Evolutionary conservation across 2,797 vertebrate genomes (phyloP).

Genomic region (Protosalanx chinensis): DNA sequence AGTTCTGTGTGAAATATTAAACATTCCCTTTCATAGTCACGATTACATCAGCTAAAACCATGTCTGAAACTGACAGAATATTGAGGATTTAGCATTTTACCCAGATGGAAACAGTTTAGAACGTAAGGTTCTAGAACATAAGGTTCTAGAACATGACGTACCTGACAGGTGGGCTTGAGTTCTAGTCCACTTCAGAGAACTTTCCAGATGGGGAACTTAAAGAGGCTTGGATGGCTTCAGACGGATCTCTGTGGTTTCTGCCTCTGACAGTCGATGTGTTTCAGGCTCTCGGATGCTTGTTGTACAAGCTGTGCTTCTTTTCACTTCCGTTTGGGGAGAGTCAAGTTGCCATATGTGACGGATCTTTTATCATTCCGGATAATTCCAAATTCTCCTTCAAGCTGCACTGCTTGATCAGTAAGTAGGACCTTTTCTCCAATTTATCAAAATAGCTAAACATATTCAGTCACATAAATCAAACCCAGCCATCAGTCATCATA

Average conservation of each 20-base stretch:
- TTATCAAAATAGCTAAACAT: not conserved
- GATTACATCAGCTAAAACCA: conserved; percentile 28
- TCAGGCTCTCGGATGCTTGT: conserved; percentile 97
- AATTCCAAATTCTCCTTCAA: conserved; percentile 88
- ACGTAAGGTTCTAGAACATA: not conserved
- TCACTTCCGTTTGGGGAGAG: conserved; percentile 97
- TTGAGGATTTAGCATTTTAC: conserved; percentile 20
- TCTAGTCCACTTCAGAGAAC: no score
- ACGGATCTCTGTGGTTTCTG: not conserved
- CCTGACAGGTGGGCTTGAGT: not conserved
- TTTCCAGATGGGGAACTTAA: no score
- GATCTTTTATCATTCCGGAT: conserved; percentile 93
- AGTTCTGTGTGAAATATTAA: not conserved
- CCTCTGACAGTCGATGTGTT: conserved; percentile 10
- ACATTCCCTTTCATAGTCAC: conserved; percentile 44
- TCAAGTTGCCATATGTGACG: conserved; percentile 98
- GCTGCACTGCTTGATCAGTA: conserved; percentile 93
- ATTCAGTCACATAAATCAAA: not conserved
- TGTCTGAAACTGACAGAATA: conserved; percentile 26
- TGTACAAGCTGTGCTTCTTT: conserved; percentile 99
- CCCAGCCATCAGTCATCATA: not conserved
- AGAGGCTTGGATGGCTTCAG: not conserved
- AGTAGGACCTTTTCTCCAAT: conserved; percentile 59
- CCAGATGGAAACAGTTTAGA: conserved; percentile 30
- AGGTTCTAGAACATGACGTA: no score